These are phyloP conservation scores for Chrysemys picta DNA, from an alignment of 2,113 vertebrate species.

Conservation along the genomic window DNA sequence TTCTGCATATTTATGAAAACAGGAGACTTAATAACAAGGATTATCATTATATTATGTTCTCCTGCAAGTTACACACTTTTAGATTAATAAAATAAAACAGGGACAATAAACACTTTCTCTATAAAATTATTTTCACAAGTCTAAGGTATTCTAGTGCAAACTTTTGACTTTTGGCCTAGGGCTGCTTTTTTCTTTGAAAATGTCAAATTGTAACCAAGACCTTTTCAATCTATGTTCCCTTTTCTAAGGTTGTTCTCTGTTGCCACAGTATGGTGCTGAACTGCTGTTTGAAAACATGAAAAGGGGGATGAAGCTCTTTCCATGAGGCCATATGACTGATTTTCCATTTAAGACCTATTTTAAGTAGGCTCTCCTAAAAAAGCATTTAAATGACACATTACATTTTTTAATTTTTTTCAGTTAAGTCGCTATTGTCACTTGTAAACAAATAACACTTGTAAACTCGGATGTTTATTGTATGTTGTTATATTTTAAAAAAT, in stretches of 20 bases:
- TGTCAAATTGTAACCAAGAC: slow-evolving; percentile 47
- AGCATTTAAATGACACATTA: slow-evolving; percentile 11
- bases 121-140: neutral
- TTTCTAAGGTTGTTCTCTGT: slow-evolving; percentile 68
- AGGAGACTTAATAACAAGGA: neutral
- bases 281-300: slow-evolving; percentile 67
- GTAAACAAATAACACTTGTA: neutral
- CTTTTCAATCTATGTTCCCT: slow-evolving; percentile 62
- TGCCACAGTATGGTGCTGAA: slow-evolving; percentile 73
- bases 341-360: slow-evolving; percentile 33
- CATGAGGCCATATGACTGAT: slow-evolving; percentile 33
- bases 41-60: neutral
- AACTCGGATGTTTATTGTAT: neutral
- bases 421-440: slow-evolving; percentile 9
- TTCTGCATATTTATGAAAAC: neutral
- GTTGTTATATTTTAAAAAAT: slow-evolving; percentile 24
- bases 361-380: neutral
- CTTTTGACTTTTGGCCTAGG: slow-evolving; percentile 4
- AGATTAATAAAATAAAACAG: neutral
- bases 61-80: neutral
- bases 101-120: neutral
- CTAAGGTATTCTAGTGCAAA: slow-evolving; percentile 23
- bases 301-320: slow-evolving; percentile 41
- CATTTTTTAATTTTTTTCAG: slow-evolving; percentile 10
- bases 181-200: slow-evolving; percentile 13